A percentile compares a stretch with the other conserved stretches of the same genome.
phyloP scores from a whole-genome alignment of 2,113 vertebrate genomes.

The Calypte anna region DNA sequence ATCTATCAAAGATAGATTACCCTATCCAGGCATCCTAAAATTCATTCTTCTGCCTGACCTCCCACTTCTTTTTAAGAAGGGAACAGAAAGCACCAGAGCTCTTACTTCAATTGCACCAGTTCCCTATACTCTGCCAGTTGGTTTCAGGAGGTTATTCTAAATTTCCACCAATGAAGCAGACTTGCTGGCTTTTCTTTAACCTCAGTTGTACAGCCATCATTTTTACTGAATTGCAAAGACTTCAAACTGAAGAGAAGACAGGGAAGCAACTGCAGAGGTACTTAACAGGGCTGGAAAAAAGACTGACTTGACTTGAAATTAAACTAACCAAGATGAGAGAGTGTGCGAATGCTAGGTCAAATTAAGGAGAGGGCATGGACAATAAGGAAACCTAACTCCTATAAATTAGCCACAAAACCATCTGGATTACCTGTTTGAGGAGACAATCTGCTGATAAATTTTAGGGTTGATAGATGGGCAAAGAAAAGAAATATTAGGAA shows the following conservation, averaged over 20 bases:
- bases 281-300: not conserved
- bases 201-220: not conserved
- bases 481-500: not conserved
- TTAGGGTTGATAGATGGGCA: not conserved
- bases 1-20: not conserved
- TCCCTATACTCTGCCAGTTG: not conserved
- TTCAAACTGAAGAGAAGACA: not conserved
- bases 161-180: not conserved
- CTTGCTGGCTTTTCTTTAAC: not conserved
- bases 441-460: not conserved
- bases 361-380: not conserved
- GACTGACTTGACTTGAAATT: not conserved
- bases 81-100: not conserved
- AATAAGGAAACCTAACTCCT: not conserved
- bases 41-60: constrained; percentile 6
- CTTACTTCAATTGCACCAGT: not conserved
- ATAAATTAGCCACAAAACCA: not conserved
- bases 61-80: not conserved
- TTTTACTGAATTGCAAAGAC: not conserved
- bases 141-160: not conserved
- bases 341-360: not conserved
- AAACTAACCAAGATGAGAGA: not conserved
- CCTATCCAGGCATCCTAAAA: not conserved
- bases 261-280: not conserved
- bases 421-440: not conserved